Conservation (phyloP, 2,797 vertebrate species). For the Avahi laniger region DNA sequence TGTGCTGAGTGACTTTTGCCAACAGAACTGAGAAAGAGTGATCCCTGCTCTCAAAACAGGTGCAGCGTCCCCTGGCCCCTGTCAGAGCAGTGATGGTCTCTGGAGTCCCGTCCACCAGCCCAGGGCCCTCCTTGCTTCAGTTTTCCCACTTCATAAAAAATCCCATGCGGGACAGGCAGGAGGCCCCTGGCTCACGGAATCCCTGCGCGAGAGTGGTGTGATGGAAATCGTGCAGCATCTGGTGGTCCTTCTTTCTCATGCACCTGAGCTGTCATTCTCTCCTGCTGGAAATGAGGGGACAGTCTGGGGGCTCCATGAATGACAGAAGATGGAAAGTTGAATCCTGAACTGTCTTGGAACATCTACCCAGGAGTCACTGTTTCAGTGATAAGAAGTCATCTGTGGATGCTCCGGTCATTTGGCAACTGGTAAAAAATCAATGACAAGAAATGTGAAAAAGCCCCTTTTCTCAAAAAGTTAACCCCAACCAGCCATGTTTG, state of each 20-base stretch:
- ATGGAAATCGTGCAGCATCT: fast-evolving
- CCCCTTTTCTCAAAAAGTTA: not conserved
- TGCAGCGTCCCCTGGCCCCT: too few relatives aligned
- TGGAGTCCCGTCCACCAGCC: not conserved
- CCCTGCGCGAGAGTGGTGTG: not conserved
- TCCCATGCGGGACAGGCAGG: not conserved
- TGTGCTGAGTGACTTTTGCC: not conserved
- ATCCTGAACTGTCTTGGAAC: not conserved
- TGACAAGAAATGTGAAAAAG: not conserved
- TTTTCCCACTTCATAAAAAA: not conserved
- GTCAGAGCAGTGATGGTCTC: not conserved
- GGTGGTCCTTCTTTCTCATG: not conserved
- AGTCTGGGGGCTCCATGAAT: not conserved
- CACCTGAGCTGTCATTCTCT: not conserved
- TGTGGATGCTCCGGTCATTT: not conserved
- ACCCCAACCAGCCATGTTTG: fast-evolving
- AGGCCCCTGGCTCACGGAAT: not conserved
- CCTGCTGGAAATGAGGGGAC: not conserved
- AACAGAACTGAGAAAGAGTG: not conserved
- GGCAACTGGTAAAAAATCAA: not conserved
- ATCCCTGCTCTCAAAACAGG: not conserved
- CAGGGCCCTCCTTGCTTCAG: not conserved
- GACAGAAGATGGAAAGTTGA: not conserved
- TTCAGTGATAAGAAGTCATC: not conserved
- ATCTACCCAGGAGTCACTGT: not conserved